phyloP scores from a whole-genome alignment of 2,888 invertebrate genomes.

The Ectemnius continuus region DNA sequence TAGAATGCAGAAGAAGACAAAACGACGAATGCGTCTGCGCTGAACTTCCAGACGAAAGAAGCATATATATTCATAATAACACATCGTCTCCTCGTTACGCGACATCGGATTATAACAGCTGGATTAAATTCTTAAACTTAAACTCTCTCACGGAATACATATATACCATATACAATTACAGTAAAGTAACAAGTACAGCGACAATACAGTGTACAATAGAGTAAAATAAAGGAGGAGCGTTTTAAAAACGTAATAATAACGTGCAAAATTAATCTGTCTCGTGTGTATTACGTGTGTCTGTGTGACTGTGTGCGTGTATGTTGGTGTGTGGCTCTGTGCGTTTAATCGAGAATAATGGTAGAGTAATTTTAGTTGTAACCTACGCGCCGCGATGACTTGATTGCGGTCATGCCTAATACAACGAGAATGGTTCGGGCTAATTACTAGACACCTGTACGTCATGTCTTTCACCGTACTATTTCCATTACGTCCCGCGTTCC shows the following conservation, averaged over 20 bases:
- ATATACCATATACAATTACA: conserved; percentile 15
- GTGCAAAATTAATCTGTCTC: conserved; percentile 5
- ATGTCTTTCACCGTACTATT: conserved; percentile 2
- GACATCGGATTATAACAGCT: conserved; percentile 6
- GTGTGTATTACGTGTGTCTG: not conserved
- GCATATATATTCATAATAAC: too few relatives aligned
- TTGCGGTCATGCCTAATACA: not conserved
- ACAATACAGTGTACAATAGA: conserved; percentile 17
- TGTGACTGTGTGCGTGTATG: not conserved
- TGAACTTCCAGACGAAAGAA: not conserved
- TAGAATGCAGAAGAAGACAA: conserved; percentile 3
- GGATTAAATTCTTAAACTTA: conserved; percentile 8
- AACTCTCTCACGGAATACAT: not conserved
- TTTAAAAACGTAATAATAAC: conserved; percentile 4
- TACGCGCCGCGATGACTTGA: not conserved
- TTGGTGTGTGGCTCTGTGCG: not conserved
- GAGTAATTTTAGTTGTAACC: conserved; percentile 13
- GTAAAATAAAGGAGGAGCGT: conserved; percentile 1
- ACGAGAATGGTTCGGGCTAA: conserved; percentile 8
- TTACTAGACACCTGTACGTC: not conserved
- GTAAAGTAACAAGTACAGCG: conserved; percentile 22
- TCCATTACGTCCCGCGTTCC: conserved; percentile 7
- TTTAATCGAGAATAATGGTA: conserved; percentile 9
- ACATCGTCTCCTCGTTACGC: not conserved
- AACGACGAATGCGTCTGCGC: not conserved